Percentiles rank a stretch among this genome's conserved stretches.
Conservation (phyloP, 2,888 invertebrate genomes). For the Callyntrura sp. region DNA sequence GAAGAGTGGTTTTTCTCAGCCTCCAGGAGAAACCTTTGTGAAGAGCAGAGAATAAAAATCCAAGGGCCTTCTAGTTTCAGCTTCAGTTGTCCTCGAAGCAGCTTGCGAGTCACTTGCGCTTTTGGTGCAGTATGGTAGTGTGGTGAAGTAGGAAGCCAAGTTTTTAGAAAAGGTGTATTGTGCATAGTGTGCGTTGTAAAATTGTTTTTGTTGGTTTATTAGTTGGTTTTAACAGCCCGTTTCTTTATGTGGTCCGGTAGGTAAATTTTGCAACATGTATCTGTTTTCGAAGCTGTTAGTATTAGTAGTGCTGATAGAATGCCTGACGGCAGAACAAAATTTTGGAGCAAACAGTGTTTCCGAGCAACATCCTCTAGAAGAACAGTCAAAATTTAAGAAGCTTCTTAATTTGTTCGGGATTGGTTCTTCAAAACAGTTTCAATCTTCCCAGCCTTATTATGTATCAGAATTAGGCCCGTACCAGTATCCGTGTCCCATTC, state of each 20-base stretch:
- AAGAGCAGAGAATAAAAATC: conserved; percentile 51
- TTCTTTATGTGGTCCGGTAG: too few species aligned
- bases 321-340: conserved; percentile 32
- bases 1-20: conserved; percentile 9
- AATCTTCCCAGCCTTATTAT: not conserved
- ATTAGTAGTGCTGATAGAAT: conserved; percentile 20
- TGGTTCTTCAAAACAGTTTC: conserved; percentile 39
- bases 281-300: conserved; percentile 32
- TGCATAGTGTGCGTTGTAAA: too few species aligned
- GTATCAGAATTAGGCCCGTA: conserved; percentile 45
- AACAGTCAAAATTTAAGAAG: conserved; percentile 61
- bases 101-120: not conserved
- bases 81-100: conserved; percentile 36
- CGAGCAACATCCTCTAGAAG: conserved; percentile 14
- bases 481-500: conserved; percentile 60
- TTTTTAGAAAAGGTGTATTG: too few species aligned
- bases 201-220: too few species aligned
- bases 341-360: conserved; percentile 27
- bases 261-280: conserved; percentile 43
- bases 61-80: conserved; percentile 4
- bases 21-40: conserved; percentile 12
- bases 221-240: too few species aligned
- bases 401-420: conserved; percentile 72
- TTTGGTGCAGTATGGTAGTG: not conserved
- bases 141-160: too few species aligned